Evolutionary conservation across 2,888 invertebrate genomes (phyloP).

Genomic region (Pseudococcus jackbeardsleyi): DNA sequence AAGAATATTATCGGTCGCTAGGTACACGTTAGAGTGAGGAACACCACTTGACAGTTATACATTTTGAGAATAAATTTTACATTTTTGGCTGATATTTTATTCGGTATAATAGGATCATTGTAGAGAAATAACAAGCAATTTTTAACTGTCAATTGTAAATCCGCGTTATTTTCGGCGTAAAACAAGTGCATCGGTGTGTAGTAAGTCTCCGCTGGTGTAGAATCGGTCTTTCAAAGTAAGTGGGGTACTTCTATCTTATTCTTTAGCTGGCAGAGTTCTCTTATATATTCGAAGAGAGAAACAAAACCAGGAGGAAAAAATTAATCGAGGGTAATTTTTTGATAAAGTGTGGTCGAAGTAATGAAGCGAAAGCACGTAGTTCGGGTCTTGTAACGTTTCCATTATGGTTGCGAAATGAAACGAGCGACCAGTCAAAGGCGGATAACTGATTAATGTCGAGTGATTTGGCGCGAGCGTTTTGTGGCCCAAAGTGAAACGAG

Average conservation of each 20-base stretch:
- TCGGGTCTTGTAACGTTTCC: conserved; percentile 29
- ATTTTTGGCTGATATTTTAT: conserved; percentile 53
- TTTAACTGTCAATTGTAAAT: conserved; percentile 62
- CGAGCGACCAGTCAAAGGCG: background rate
- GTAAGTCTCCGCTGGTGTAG: background rate
- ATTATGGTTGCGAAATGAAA: conserved; percentile 17
- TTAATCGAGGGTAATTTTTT: conserved; percentile 53
- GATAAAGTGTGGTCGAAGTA: conserved; percentile 48
- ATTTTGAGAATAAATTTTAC: conserved; percentile 29
- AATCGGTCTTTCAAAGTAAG: background rate
- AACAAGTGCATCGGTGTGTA: conserved; percentile 53
- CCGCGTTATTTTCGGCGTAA: conserved; percentile 40
- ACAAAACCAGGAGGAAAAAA: background rate
- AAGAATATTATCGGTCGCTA: too few relatives aligned
- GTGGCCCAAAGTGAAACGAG: background rate
- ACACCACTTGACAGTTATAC: conserved; percentile 3
- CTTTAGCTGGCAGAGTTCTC: background rate
- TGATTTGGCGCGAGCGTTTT: conserved; percentile 9
- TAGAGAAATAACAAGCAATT: conserved; percentile 50
- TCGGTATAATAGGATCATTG: conserved; percentile 58
- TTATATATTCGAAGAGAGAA: background rate
- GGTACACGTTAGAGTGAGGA: background rate
- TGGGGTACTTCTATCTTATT: background rate
- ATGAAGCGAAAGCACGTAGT: conserved; percentile 47
- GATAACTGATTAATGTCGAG: conserved; percentile 27